Conservation (phyloP, 53 echinoderm and acorn worm genomes). For the Apostichopus leukothele region DNA sequence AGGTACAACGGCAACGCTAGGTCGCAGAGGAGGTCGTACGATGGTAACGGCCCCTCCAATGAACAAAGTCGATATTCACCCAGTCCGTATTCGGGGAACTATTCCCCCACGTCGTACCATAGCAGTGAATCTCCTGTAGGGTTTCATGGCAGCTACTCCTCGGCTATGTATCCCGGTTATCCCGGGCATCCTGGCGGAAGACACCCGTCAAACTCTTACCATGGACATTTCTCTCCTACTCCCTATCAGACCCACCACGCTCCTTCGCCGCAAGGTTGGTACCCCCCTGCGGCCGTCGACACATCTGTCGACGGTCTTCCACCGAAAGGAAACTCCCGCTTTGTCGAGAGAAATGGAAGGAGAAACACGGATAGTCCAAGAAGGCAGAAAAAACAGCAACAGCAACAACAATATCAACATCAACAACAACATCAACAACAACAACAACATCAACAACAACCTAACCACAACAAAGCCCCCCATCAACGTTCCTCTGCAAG, state of each 20-base stretch:
- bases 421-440: neutral
- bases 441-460: neutral
- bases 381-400: conserved; percentile 32
- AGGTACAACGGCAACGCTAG: conserved; percentile 12
- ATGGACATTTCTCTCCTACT: conserved; percentile 34
- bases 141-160: conserved; percentile 19
- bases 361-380: conserved; percentile 32
- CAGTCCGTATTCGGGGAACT: conserved; percentile 14
- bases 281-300: neutral
- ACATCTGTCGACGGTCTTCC: conserved; percentile 19
- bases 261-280: conserved; percentile 23
- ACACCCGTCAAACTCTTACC: neutral
- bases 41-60: neutral
- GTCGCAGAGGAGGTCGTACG: conserved; percentile 2
- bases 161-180: conserved; percentile 5
- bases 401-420: neutral
- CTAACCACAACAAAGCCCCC: neutral
- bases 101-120: conserved; percentile 17
- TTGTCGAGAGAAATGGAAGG: conserved; percentile 11
- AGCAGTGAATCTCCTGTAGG: neutral
- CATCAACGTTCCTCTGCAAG: conserved; percentile 15
- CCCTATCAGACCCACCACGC: conserved; percentile 14
- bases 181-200: neutral
- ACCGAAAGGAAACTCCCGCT: conserved; percentile 16
- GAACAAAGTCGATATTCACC: conserved; percentile 21